Conservation (phyloP, 2,113 vertebrate genomes). For the Podilymbus podiceps region DNA sequence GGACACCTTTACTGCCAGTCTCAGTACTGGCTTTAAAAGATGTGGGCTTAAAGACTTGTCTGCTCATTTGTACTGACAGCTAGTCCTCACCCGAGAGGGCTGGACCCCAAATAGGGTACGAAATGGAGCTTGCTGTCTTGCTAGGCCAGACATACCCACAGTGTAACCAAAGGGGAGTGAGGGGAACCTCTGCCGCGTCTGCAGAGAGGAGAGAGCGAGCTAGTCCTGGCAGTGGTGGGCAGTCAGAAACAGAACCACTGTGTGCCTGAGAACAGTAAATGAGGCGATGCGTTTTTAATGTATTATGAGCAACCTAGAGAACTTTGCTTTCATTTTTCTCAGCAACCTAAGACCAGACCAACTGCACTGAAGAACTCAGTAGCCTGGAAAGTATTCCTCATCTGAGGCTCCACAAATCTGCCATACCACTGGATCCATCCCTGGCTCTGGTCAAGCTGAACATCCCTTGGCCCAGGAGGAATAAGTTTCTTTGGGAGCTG, state of each 20-base stretch:
- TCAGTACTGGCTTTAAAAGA: not conserved
- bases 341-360: not conserved
- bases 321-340: not conserved
- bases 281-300: not conserved
- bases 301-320: not conserved
- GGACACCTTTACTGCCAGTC: not conserved
- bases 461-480: not conserved
- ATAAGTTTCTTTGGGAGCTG: not conserved
- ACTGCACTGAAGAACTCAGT: not conserved
- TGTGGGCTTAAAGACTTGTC: not conserved
- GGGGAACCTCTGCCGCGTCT: not conserved
- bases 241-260: not conserved
- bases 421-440: not conserved
- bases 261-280: not conserved
- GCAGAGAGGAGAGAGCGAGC: not conserved
- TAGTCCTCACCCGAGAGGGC: not conserved
- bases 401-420: not conserved
- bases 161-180: not conserved
- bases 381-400: not conserved
- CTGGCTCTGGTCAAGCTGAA: not conserved
- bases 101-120: not conserved
- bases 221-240: not conserved
- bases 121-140: not conserved
- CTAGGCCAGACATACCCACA: not conserved
- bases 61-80: not conserved